Evolutionary conservation across 2,797 vertebrate genomes (phyloP).

Genomic region (Hippoglossus hippoglossus): DNA sequence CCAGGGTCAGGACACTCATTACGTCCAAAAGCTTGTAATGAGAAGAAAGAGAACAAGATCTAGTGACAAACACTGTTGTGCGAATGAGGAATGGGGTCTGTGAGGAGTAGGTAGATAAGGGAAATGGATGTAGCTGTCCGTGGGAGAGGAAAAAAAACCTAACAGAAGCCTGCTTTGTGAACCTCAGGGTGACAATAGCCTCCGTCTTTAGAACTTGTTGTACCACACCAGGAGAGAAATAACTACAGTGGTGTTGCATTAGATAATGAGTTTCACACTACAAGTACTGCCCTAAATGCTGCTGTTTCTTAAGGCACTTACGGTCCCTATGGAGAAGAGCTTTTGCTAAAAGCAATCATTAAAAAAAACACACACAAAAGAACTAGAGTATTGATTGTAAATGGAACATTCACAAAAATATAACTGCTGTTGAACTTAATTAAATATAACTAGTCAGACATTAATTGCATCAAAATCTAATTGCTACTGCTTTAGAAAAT

Average conservation of each 20-base stretch:
- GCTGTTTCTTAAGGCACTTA: conserved; percentile 19
- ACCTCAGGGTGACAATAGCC: conserved; percentile 41
- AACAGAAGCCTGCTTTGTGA: conserved; percentile 27
- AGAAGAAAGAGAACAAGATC: conserved; percentile 65
- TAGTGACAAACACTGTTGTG: conserved; percentile 58
- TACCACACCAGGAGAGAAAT: neutral
- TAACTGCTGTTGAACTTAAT: neutral
- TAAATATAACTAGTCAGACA: neutral
- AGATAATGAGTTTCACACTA: conserved; percentile 14
- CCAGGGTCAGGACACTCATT: conserved; percentile 98
- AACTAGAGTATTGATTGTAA: neutral
- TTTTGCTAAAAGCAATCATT: conserved; percentile 2
- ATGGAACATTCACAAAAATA: neutral
- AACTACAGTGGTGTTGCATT: conserved; percentile 11
- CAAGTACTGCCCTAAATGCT: conserved; percentile 9
- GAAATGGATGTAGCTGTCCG: conserved; percentile 56
- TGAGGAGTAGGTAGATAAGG: conserved; percentile 51
- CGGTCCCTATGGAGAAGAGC: neutral
- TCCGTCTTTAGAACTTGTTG: conserved; percentile 35
- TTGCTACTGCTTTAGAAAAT: neutral
- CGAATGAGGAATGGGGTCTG: conserved; percentile 65
- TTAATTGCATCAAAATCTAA: neutral
- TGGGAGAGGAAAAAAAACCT: neutral
- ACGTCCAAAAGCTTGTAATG: conserved; percentile 93
- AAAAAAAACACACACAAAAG: neutral